Evolutionary conservation across 2,113 vertebrate genomes (phyloP), one percentile per base, ranked within the genome.

Genomic region (Hipposideros armiger): DNA sequence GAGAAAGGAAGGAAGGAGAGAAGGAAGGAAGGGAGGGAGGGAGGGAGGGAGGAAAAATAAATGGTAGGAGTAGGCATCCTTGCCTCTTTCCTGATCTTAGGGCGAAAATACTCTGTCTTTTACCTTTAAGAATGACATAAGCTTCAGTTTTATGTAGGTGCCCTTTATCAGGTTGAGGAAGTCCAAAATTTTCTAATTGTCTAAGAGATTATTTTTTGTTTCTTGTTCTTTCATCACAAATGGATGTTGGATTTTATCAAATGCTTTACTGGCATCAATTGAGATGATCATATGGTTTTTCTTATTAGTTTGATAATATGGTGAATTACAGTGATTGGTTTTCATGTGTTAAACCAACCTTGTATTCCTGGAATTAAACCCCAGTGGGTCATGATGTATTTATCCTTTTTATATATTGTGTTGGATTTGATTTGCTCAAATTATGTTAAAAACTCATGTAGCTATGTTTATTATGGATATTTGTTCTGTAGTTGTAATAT

Each of bases 331-430:
- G 8, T 86, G 67, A 74, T 72, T 94, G 64, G 36, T 80, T 95
- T 90, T 69, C 50, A 90, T 84, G 72, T 80, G 8, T 70, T 64
- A 86, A 95, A 62, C 45, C 64, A 91, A 95, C 45, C 28, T 86
- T 45, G 40, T 45, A 69, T 86, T 93, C 62, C 42, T 77, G 42
- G 60, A 24, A 74, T 90, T 64, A 67, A 93, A n/a, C 42, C 50
- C 60, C 64, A 86, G 22, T 77, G 67, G 60, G 50, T 93, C 45
- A 54, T 86, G 52, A 69, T 54, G 28, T 73, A 56, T 64, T 45
- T 45, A 82, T 45, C 45, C 6, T 70, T 87, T 93, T 88, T 81
- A 64, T 56, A 56, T 91, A 80, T 95, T 91, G 22, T 69, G 36
- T 62, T 95, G 64, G 52, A 64, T 86, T 86, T 36, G 64, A 80